phyloP scores from a whole-genome alignment of 2,888 invertebrate species.

The Sabellastarte sp. region DNA sequence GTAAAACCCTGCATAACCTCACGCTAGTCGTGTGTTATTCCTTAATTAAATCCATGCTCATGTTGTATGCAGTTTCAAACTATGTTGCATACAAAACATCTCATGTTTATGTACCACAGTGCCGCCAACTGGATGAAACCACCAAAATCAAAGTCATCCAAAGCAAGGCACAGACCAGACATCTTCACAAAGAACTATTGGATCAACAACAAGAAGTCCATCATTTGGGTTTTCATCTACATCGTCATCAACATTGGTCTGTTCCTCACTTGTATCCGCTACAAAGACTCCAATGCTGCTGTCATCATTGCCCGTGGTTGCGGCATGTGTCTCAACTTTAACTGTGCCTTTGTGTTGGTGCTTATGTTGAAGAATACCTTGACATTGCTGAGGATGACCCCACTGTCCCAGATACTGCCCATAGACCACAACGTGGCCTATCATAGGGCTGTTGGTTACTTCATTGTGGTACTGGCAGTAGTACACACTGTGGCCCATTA shows the following conservation, averaged over 20 bases:
- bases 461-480: constrained; percentile 73
- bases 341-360: constrained; percentile 83
- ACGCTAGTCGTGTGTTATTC: too few relatives aligned
- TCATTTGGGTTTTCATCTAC: constrained; percentile 71
- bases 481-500: constrained; percentile 84
- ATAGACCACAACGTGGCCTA: constrained; percentile 90
- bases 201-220: constrained; percentile 77
- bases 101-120: too few relatives aligned
- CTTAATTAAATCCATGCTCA: too few relatives aligned
- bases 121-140: not conserved
- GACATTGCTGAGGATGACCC: constrained; percentile 79
- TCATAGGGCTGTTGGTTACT: constrained; percentile 83
- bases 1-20: too few relatives aligned
- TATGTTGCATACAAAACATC: too few relatives aligned
- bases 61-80: too few relatives aligned
- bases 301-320: constrained; percentile 84
- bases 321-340: constrained; percentile 84
- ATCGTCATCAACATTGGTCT: constrained; percentile 74
- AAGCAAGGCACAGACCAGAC: not conserved
- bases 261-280: constrained; percentile 60
- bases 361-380: constrained; percentile 82
- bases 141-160: not conserved
- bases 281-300: constrained; percentile 66
- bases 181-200: constrained; percentile 71
- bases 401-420: constrained; percentile 75